Base-by-base conservation (phyloP, 2,113 vertebrate genomes). In the Hyla sarda region DNA sequence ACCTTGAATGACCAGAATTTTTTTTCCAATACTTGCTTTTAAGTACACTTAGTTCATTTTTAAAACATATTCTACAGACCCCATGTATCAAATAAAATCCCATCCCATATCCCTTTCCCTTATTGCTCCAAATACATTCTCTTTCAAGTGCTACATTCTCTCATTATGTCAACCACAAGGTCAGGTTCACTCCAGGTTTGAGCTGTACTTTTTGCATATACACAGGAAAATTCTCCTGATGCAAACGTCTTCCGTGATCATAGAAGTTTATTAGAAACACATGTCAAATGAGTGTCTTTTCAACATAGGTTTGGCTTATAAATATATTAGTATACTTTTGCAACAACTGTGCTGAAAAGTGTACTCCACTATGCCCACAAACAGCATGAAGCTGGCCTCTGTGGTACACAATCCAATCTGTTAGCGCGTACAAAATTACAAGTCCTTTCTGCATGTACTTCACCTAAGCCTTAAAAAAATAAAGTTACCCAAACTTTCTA, bases 121-220 rank as follows among this genome's bases (percentile, higher is more conserved):
- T 80, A 80, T 80, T 80, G 77, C 77, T 80, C 34, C 37, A 25
- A n/a, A 80, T 41, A 80, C 77, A 60, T 80, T 60, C 30, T 34
- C 76, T 41, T 54, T 60, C 50, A 60, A 60, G 54, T 80, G 77
- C 37, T 80, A 80, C 1, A 65, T 28, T 69, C 14, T 69, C 30
- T 30, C 1, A 69, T 34, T 2, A 34, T 7, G 65, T 34, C 30
- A 19, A 19, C 65, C 28, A 34, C 2, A 69, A 69, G 65, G 30
- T 14, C 16, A 34, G 65, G 16, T 8, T 32, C 30, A 10, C 7
- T 32, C 3, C 25, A 30, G 0, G 13, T 30, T 30, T 14, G 60
- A n/a, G 23, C n/a, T n/a, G n/a, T n/a, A n/a, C n/a, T n/a, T n/a
- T n/a, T n/a, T n/a, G 5, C 14, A 7, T 14, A 16, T 14, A 25